phyloP scores from a whole-genome alignment of 2,888 invertebrate species.

The Caenorhabditis imperialis region DNA sequence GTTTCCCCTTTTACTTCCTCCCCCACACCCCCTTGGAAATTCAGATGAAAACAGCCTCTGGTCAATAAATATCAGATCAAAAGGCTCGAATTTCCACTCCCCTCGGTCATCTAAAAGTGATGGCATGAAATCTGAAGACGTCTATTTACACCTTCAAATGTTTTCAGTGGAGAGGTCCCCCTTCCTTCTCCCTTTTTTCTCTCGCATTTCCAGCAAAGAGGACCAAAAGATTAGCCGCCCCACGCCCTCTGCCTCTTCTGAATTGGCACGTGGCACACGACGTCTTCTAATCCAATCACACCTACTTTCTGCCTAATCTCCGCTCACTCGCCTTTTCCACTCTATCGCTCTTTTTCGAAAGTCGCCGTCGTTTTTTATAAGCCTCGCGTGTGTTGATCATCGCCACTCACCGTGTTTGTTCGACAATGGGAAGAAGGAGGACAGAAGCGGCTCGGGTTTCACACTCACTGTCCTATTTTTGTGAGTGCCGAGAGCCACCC shows the following conservation, averaged over 20 bases:
- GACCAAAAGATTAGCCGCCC: conserved; percentile 38
- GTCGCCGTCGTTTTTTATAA: conserved; percentile 32
- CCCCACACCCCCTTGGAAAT: conserved; percentile 2
- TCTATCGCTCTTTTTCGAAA: background rate
- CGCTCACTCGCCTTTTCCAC: conserved; percentile 21
- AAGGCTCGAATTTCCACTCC: conserved; percentile 28
- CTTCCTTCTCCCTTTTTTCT: no score
- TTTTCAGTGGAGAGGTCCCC: no score
- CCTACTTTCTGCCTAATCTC: conserved; percentile 22
- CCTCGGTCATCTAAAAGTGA: no score
- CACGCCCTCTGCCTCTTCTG: conserved; percentile 3
- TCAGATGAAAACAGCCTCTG: background rate
- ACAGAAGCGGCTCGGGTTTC: conserved; percentile 47
- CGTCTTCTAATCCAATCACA: conserved; percentile 52
- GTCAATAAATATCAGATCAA: conserved; percentile 11
- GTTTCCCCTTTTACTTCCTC: background rate
- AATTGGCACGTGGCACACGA: conserved; percentile 24
- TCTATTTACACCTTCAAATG: conserved; percentile 37
- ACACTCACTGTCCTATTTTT: no score
- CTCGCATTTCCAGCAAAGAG: background rate
- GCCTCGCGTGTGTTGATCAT: conserved; percentile 37
- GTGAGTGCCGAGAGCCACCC: no score
- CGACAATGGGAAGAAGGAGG: conserved; percentile 45
- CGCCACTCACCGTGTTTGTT: conserved; percentile 46
- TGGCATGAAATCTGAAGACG: conserved; percentile 28